Base-by-base conservation (phyloP, 2,888 invertebrate genomes). In the Therioaphis trifolii region DNA sequence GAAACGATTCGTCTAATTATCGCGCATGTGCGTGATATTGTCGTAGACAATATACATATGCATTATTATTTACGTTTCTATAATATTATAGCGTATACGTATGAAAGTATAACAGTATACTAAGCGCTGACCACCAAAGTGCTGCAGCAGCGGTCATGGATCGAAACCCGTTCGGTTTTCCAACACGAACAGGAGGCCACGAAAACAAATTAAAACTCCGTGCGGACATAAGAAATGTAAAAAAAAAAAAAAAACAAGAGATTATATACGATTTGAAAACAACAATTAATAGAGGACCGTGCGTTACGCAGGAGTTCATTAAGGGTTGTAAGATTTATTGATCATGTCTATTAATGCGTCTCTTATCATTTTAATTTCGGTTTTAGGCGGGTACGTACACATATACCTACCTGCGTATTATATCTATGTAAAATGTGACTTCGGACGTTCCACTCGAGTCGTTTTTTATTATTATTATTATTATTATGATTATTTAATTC, bases 251-350 rank as follows among this genome's bases (percentile, higher is more conserved):
- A 58, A 55, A n/a, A n/a, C n/a, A n/a, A n/a, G n/a, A n/a, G n/a
- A n/a, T n/a, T n/a, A n/a, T n/a, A n/a, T n/a, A n/a, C n/a, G 55
- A 75, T 75, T 12, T 12, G 2, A 75, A 75, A 61, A 61, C 75
- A 75, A 75, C 61, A n/a, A 75, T 55, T 75, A 43, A 55, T 27
- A 27, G 24, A 27, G 61, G 27, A 24, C 11, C 43, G 43, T 15
- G 21, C 12, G 15, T 4, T n/a, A 4, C n/a, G n/a, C n/a, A n/a
- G n/a, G n/a, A n/a, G n/a, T n/a, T n/a, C n/a, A 58, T 40, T 75
- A 58, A 43, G 27, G 61, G 15, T 40, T 7, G 27, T 61, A 75
- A 43, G 75, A 75, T 75, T 75, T 75, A 75, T 75, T 43, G 58
- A 40, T 12, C 58, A 18, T 11, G 18, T 75, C 58, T n/a, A n/a